Percentiles rank a stretch among this genome's conserved stretches.
Evolutionary conservation across 2,888 invertebrate genomes (phyloP).

Genomic region (Pterobdella sp.): DNA sequence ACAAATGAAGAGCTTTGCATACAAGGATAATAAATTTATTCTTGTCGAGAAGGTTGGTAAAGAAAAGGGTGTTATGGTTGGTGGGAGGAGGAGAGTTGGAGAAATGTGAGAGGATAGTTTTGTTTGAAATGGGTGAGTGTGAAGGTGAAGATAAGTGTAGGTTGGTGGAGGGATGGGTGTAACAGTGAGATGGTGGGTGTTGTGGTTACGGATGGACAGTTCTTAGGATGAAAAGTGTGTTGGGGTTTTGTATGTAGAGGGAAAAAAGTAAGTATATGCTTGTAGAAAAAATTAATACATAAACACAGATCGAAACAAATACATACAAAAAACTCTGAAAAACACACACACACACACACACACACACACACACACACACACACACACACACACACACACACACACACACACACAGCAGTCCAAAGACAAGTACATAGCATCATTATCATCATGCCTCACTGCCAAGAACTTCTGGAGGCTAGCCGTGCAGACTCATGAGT

Average conservation of each 20-base stretch:
- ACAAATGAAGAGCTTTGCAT: neutral
- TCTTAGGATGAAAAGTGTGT: neutral
- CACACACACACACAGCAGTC: neutral
- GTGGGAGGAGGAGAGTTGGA: neutral
- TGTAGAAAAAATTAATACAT: too few relatives aligned
- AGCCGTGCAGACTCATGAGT: neutral
- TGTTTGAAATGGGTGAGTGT: neutral
- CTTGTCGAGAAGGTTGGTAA: neutral
- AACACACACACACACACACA: too few relatives aligned
- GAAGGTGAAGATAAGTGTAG: neutral
- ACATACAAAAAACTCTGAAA: too few relatives aligned
- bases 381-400: too few relatives aligned
- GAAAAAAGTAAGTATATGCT: too few relatives aligned
- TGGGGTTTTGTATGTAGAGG: neutral
- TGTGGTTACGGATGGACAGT: neutral
- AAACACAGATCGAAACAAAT: too few relatives aligned
- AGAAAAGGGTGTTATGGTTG: neutral
- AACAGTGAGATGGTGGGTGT: neutral
- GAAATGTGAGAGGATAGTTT: neutral
- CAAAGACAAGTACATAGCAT: neutral
- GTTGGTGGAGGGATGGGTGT: neutral
- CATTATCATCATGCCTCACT: neutral
- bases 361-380: too few relatives aligned
- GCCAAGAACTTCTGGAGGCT: neutral
- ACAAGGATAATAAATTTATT: neutral